Conservation (phyloP, 2,797 vertebrate genomes). For the Poeciliopsis presidionis region DNA sequence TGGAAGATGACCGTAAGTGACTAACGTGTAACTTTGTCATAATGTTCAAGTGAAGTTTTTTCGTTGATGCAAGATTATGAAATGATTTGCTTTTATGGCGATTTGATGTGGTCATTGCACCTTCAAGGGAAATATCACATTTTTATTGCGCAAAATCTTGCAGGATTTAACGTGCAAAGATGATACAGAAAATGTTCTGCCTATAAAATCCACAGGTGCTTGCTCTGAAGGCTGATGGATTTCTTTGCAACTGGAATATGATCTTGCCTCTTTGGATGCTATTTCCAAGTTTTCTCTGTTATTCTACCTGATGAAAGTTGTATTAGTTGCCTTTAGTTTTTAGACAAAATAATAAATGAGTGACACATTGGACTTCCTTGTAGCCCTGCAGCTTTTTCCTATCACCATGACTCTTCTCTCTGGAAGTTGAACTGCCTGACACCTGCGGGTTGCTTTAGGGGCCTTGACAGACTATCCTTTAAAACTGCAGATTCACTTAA, state of each 20-base stretch:
- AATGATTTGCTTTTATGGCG: background rate
- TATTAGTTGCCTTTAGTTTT: background rate
- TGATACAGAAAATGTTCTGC: background rate
- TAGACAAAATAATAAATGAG: background rate
- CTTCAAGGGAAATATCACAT: constrained; percentile 36
- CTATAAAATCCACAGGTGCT: background rate
- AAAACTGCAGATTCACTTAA: constrained; percentile 66
- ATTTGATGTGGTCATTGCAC: constrained; percentile 11
- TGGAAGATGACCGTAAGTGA: constrained; percentile 88
- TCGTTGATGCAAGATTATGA: constrained; percentile 4
- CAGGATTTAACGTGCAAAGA: background rate
- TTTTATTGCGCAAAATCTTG: background rate
- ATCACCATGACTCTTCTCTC: constrained; percentile 9
- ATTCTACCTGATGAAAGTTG: background rate
- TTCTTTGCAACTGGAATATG: background rate
- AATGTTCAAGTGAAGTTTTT: constrained; percentile 2
- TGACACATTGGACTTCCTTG: constrained; percentile 5
- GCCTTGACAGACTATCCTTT: constrained; percentile 59
- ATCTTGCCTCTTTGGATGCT: background rate
- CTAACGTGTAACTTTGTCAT: constrained; percentile 16
- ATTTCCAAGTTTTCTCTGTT: background rate
- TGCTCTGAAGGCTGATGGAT: constrained; percentile 59
- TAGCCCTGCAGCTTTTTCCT: constrained; percentile 3
- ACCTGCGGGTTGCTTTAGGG: constrained; percentile 72
- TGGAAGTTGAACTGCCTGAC: constrained; percentile 47